Percentiles rank a stretch among this genome's conserved stretches.
Conservation (phyloP, 2,888 invertebrate species). For the Caenorhabditis uteleia region DNA sequence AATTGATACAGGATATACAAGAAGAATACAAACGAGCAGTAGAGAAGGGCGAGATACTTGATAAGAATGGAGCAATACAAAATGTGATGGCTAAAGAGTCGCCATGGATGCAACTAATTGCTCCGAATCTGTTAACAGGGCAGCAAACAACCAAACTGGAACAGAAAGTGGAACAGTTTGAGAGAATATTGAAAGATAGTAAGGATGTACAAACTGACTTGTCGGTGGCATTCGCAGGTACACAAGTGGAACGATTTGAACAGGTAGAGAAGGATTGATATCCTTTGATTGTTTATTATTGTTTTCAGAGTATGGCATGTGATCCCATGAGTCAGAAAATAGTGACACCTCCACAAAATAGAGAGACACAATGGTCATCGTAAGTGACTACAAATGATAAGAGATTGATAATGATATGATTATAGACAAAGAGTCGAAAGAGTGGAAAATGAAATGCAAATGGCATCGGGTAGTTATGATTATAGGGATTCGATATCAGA, state of each 20-base stretch:
- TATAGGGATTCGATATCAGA: conserved; percentile 62
- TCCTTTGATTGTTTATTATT: background rate
- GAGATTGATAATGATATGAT: background rate
- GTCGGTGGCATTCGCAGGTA: conserved; percentile 20
- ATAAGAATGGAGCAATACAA: conserved; percentile 37
- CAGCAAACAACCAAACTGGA: conserved; percentile 57
- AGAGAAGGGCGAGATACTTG: conserved; percentile 46
- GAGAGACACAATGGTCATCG: conserved; percentile 39
- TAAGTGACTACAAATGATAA: conserved; percentile 1
- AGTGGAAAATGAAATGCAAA: conserved; percentile 5
- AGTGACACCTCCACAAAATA: conserved; percentile 24
- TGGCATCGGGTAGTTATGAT: conserved; percentile 21
- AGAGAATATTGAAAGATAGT: conserved; percentile 53
- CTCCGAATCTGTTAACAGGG: conserved; percentile 54
- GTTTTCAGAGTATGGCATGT: conserved; percentile 54
- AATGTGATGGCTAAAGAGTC: conserved; percentile 54
- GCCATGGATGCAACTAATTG: conserved; percentile 56
- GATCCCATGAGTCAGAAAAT: conserved; percentile 43
- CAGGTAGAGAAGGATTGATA: conserved; percentile 19
- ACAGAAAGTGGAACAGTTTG: conserved; percentile 60
- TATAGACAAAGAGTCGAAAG: background rate
- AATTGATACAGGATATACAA: conserved; percentile 62
- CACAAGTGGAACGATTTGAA: conserved; percentile 38
- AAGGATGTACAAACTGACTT: conserved; percentile 62
- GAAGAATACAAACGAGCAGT: conserved; percentile 62